phyloP scores from a whole-genome alignment of 2,113 vertebrate genomes.

The Gallinago paraguaiae region DNA sequence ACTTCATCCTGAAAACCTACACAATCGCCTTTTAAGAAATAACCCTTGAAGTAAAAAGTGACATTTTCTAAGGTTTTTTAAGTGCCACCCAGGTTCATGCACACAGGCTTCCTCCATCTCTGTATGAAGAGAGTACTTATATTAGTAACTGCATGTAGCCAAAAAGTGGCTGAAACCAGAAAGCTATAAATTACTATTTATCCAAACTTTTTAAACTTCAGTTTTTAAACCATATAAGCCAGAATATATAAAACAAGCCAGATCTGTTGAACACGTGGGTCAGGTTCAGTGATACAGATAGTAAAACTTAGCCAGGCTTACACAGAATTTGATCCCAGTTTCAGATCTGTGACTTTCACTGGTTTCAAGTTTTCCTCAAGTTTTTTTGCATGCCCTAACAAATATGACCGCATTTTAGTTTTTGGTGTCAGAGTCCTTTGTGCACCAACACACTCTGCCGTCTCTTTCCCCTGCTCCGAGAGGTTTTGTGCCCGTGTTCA shows the following conservation, averaged over 20 bases:
- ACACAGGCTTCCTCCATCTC: background rate
- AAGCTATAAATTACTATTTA: background rate
- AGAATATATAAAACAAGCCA: background rate
- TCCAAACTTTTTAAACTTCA: background rate
- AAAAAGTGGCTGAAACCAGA: background rate
- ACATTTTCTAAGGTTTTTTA: background rate
- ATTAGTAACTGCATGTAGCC: background rate
- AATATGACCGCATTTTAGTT: background rate
- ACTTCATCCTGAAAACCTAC: background rate
- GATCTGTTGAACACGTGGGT: background rate
- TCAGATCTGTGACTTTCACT: background rate
- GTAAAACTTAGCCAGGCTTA: background rate
- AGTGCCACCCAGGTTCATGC: background rate
- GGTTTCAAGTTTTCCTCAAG: background rate
- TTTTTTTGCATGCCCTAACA: background rate
- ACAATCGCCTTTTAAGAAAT: background rate
- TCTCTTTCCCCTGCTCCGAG: background rate
- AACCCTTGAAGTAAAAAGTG: background rate
- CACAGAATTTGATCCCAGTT: background rate
- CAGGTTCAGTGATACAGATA: background rate
- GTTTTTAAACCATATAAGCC: background rate
- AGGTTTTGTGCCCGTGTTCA: background rate
- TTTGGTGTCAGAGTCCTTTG: background rate
- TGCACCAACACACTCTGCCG: background rate
- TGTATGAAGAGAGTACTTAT: background rate